Evolutionary conservation across 2,797 vertebrate genomes (phyloP), one percentile per base, ranked within the genome.

Genomic region (Epinephelus malabaricus): DNA sequence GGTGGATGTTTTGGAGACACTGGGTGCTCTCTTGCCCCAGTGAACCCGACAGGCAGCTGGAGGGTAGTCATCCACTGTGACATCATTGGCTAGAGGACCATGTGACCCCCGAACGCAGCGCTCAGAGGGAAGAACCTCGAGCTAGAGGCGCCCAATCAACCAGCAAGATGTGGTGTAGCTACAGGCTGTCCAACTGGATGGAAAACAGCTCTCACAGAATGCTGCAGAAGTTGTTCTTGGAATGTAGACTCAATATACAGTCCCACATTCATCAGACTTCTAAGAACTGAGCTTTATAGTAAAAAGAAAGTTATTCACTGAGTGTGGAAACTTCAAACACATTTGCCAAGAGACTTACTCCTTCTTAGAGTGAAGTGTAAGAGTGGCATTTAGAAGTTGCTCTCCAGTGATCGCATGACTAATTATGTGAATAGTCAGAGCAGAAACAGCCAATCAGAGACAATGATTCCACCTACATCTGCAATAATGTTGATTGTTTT

Each of bases 1-100:
- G 38, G 64, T 66, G 62, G 67, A 65, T 66, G 73, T 73, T 78
- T 66, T 49, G 50, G 61, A 71, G 69, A 65, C 71, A 66, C 65
- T 72, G 78, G 80, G 60, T 66, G 55, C 62, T 82, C 70, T 82
- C 79, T 82, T 83, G 81, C 59, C 43, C 65, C 82, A 78, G 0
- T 74, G 80, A 92, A 79, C 61, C 70, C 50, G 63, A 83, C 66
- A 59, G 69, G 69, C 56, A 84, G 84, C 83, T 84, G 78, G 79
- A 88, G 83, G 88, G 83, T 17, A 76, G 54, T 77, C 74, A 84
- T 85, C 60, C 78, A 72, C 76, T 84, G 54, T 81, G 78, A 87
- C 79, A 88, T 84, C 81, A 92, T 80, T 74, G 79, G 76, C 76
- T 70, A 54, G 67, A 86, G 80, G 83, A 86, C 66, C 86, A 82